These are phyloP conservation scores for Eretmodus cyanostictus DNA, from an alignment of 2,113 vertebrate species.

Conservation along the genomic window DNA sequence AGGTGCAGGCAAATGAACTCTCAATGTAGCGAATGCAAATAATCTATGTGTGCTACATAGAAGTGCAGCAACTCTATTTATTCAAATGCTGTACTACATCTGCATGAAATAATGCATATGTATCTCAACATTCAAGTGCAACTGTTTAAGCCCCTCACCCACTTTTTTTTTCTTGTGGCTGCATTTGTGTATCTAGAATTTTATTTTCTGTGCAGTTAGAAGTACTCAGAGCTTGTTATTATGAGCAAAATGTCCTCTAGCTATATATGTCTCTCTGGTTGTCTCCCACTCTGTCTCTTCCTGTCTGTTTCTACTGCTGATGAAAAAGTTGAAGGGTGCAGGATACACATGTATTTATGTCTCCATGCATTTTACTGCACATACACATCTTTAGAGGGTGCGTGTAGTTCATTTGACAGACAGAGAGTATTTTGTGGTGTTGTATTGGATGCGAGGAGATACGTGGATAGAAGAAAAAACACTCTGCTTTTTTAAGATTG, in stretches of 20 bases:
- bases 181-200: neutral
- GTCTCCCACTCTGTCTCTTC: neutral
- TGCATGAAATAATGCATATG: neutral
- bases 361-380: constrained; percentile 1
- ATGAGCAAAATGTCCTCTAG: constrained; percentile 37
- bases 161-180: neutral
- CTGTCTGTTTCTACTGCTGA: constrained; percentile 7
- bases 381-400: neutral
- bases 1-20: neutral
- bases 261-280: neutral
- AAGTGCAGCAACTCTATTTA: neutral
- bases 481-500: neutral
- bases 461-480: neutral
- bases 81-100: neutral
- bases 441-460: neutral
- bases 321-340: constrained; percentile 22
- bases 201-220: constrained; percentile 33
- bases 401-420: neutral
- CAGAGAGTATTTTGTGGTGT: neutral
- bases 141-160: neutral
- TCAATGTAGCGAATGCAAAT: neutral
- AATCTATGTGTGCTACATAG: neutral
- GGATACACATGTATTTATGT: neutral
- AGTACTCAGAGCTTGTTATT: constrained; percentile 42
- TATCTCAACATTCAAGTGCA: neutral